Conservation (phyloP, 2,797 vertebrate genomes). For the Setipinna tenuifilis region DNA sequence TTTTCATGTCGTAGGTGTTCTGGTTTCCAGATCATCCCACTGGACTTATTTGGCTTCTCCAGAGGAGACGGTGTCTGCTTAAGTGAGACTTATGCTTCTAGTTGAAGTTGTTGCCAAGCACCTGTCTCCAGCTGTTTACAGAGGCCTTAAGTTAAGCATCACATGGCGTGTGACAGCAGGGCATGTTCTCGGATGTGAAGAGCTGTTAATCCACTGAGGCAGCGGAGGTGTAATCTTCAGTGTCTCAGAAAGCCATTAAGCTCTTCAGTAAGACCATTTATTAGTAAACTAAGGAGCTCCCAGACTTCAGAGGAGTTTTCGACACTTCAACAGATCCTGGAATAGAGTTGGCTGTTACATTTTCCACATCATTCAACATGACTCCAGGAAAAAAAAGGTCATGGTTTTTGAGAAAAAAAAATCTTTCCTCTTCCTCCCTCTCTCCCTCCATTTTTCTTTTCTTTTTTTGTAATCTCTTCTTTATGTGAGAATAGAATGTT, state of each 20-base stretch:
- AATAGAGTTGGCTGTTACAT: conserved; percentile 16
- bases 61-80: not conserved
- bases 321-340: conserved; percentile 5
- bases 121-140: conserved; percentile 4
- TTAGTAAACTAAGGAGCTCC: conserved; percentile 1
- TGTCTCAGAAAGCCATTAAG: conserved; percentile 1
- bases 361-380: conserved; percentile 13
- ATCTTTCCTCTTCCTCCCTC: not conserved
- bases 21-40: not conserved
- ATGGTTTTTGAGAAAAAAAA: not conserved
- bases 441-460: conserved; percentile 57
- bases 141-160: not conserved
- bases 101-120: not conserved
- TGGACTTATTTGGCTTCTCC: not conserved
- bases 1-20: not conserved
- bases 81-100: not conserved
- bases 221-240: not conserved
- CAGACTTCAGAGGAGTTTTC: not conserved
- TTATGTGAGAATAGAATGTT: conserved; percentile 26
- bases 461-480: conserved; percentile 23
- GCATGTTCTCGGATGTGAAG: conserved; percentile 7
- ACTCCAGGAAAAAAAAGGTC: not conserved
- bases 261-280: not conserved
- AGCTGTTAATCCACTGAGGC: not conserved
- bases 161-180: not conserved